Evolutionary conservation across 2,797 vertebrate genomes (phyloP).

Genomic region (Gallinago solitaria): DNA sequence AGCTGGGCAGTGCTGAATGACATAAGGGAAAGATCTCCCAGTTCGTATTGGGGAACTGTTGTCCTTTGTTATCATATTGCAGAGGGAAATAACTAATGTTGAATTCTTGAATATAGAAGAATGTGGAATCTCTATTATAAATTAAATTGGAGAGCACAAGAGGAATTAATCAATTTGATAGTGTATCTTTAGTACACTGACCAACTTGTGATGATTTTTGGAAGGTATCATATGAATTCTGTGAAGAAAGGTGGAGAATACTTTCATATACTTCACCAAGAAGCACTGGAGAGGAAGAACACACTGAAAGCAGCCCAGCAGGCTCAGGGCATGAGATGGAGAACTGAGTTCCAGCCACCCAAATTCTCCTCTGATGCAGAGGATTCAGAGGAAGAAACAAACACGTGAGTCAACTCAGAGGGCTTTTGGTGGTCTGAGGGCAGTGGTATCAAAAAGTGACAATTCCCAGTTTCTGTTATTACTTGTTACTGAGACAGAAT

Average conservation of each 20-base stretch:
- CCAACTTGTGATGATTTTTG: neutral
- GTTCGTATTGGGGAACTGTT: neutral
- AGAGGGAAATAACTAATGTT: neutral
- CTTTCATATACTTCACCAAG: constrained; percentile 74
- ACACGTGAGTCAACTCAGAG: neutral
- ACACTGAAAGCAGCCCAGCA: constrained; percentile 9
- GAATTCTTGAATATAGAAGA: neutral
- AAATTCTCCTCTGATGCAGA: constrained; percentile 26
- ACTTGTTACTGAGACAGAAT: neutral
- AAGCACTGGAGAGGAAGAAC: constrained; percentile 62
- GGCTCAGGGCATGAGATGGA: constrained; percentile 6
- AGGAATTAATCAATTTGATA: neutral
- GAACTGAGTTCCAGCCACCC: constrained; percentile 53
- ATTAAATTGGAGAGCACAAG: neutral
- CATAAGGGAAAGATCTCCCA: neutral
- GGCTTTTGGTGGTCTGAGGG: neutral
- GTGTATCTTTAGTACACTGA: neutral
- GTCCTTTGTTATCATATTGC: neutral
- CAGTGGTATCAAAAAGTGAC: neutral
- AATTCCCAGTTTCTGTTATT: neutral
- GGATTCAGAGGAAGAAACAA: neutral
- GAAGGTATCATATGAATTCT: constrained; percentile 72
- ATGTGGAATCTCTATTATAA: neutral
- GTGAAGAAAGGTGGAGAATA: constrained; percentile 76
- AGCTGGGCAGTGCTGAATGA: neutral